Percentiles rank a stretch among this genome's conserved stretches.
Evolutionary conservation across 2,113 vertebrate genomes (phyloP).

Genomic region (Halcyon senegalensis): DNA sequence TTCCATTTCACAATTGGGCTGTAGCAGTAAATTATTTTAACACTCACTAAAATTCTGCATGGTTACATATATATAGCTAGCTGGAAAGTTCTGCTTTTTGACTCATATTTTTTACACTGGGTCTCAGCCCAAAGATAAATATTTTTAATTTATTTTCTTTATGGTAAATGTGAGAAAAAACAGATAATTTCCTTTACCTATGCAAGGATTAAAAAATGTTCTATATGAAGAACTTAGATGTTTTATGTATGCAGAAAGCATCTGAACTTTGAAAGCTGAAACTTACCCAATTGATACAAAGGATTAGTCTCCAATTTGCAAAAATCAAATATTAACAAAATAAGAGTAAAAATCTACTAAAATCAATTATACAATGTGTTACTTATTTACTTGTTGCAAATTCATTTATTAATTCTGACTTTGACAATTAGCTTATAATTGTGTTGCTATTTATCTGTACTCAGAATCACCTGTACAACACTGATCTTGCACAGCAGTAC

Average conservation of each 20-base stretch:
- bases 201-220: not conserved
- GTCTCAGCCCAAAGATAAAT: not conserved
- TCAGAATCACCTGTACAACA: not conserved
- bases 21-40: not conserved
- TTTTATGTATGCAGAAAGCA: not conserved
- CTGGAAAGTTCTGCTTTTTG: not conserved
- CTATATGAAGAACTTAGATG: not conserved
- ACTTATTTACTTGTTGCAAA: not conserved
- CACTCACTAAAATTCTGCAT: not conserved
- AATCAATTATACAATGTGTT: not conserved
- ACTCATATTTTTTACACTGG: not conserved
- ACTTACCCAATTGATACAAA: not conserved
- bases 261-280: conserved; percentile 11
- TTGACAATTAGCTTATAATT: not conserved
- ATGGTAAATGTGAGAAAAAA: not conserved
- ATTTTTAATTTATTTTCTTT: not conserved
- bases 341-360: not conserved
- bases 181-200: not conserved
- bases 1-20: not conserved
- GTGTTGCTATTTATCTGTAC: not conserved
- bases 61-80: not conserved
- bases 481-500: not conserved
- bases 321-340: not conserved
- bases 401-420: not conserved
- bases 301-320: not conserved